These are phyloP conservation scores for Onthophagus sagittarius DNA, from an alignment of 2,888 invertebrate species.

Conservation along the genomic window DNA sequence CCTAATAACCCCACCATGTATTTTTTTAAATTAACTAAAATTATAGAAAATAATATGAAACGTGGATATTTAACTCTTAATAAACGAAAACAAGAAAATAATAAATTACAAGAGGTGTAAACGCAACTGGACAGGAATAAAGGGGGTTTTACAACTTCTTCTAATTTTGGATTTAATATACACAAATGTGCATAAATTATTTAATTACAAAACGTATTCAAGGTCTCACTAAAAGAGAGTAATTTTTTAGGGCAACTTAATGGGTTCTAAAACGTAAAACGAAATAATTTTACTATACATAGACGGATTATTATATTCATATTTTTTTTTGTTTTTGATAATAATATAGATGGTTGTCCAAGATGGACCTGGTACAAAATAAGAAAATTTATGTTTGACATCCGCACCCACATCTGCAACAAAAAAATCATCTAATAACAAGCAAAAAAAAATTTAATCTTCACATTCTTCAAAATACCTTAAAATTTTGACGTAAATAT, in stretches of 20 bases:
- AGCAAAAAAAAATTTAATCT: background rate
- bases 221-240: background rate
- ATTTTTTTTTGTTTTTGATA: conserved; percentile 19
- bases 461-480: background rate
- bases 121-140: background rate
- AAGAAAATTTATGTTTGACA: conserved; percentile 33
- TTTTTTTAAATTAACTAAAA: background rate
- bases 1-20: background rate
- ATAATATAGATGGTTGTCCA: conserved; percentile 24
- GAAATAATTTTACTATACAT: conserved; percentile 27
- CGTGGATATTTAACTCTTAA: background rate
- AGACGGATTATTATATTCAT: conserved; percentile 32
- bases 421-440: conserved; percentile 2
- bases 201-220: background rate
- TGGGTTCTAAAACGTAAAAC: background rate
- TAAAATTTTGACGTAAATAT: conserved; percentile 2
- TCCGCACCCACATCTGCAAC: conserved; percentile 34
- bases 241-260: background rate
- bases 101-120: background rate
- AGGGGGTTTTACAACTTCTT: background rate
- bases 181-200: background rate
- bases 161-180: background rate
- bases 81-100: background rate
- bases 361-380: conserved; percentile 31
- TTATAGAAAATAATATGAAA: background rate